A percentile compares a stretch with the other conserved stretches of the same genome.
These are phyloP conservation scores for Laothoe populi DNA, from an alignment of 2,888 invertebrate genomes.

Conservation along the genomic window DNA sequence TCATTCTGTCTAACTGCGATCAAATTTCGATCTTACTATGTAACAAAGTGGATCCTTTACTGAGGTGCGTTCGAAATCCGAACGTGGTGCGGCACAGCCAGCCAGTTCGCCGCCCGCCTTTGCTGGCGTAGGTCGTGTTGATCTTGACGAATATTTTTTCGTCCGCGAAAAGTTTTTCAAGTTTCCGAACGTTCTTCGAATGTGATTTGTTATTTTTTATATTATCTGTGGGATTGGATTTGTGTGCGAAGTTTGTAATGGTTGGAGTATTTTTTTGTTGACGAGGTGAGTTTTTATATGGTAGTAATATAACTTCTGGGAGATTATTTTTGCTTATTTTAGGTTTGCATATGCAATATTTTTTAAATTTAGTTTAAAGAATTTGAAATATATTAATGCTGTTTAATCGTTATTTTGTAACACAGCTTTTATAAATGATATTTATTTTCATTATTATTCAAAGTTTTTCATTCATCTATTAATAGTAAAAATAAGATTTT, in stretches of 20 bases:
- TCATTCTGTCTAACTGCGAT: conserved; percentile 73
- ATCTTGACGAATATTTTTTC: conserved; percentile 38
- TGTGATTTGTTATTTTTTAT: conserved; percentile 27
- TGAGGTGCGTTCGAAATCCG: conserved; percentile 48
- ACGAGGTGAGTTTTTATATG: conserved; percentile 16
- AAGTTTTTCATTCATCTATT: too few species aligned
- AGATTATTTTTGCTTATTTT: neutral
- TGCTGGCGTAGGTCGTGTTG: conserved; percentile 57
- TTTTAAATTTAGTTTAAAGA: too few species aligned
- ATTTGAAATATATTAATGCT: too few species aligned
- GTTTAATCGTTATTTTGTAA: too few species aligned
- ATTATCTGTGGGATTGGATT: conserved; percentile 13
- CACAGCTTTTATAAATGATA: too few species aligned
- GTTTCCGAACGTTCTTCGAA: conserved; percentile 52
- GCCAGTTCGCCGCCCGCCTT: conserved; percentile 64
- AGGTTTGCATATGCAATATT: too few species aligned
- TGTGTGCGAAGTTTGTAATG: conserved; percentile 8
- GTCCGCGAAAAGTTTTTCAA: conserved; percentile 66
- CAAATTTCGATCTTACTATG: conserved; percentile 83
- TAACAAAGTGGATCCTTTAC: conserved; percentile 73
- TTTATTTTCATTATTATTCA: too few species aligned
- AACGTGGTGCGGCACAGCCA: conserved; percentile 42
- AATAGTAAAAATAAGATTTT: too few species aligned
- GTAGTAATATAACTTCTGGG: neutral
- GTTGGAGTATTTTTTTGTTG: conserved; percentile 15